A percentile compares a stretch with the other conserved stretches of the same genome.
phyloP scores from a whole-genome alignment of 1,140 invertebrate genomes.

The Halictus rubicundus region DNA sequence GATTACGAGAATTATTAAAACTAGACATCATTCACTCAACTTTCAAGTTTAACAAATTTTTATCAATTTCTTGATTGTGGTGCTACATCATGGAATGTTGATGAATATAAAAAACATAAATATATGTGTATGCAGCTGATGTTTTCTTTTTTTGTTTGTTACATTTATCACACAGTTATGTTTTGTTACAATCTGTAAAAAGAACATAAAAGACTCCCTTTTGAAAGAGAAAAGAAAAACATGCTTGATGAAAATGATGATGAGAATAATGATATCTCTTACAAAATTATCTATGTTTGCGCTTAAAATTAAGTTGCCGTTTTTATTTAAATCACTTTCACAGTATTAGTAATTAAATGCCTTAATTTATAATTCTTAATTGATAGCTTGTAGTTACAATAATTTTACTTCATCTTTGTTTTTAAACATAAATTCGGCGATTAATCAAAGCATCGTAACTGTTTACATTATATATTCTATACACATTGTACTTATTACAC shows the following conservation, averaged over 20 bases:
- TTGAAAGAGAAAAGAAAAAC: slow-evolving; percentile 1
- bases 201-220: slow-evolving; percentile 10
- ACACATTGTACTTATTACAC: slow-evolving; percentile 14
- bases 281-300: slow-evolving; percentile 46
- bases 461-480: slow-evolving; percentile 31
- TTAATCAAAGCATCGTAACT: not conserved
- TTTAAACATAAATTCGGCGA: not conserved
- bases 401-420: slow-evolving; percentile 6
- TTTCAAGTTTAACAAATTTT: slow-evolving; percentile 16
- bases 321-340: slow-evolving; percentile 61
- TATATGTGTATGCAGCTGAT: not conserved
- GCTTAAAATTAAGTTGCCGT: slow-evolving; percentile 40
- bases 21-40: not conserved
- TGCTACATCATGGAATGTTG: slow-evolving; percentile 26
- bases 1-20: not conserved
- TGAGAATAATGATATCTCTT: slow-evolving; percentile 18
- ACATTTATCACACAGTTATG: not conserved
- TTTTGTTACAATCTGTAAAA: not conserved
- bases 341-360: slow-evolving; percentile 56
- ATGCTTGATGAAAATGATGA: slow-evolving; percentile 25
- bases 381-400: slow-evolving; percentile 8
- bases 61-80: not conserved
- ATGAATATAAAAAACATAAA: slow-evolving; percentile 28
- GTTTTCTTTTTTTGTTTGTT: not conserved
- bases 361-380: slow-evolving; percentile 38